Conservation (phyloP, 2,797 vertebrate species). For the Dendrocincla fuliginosa region DNA sequence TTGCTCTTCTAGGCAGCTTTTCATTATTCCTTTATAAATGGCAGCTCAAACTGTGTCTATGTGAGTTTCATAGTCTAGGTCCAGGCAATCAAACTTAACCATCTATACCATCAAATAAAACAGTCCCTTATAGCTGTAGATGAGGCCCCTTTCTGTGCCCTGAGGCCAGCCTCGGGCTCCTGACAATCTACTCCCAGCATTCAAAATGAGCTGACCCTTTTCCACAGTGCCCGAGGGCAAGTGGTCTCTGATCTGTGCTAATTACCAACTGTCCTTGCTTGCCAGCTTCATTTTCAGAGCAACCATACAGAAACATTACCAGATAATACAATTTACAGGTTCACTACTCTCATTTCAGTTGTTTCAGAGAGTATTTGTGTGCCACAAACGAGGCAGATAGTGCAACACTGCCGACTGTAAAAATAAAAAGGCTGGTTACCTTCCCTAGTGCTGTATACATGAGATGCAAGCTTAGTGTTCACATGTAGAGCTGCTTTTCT, state of each 20-base stretch:
- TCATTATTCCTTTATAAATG: not conserved
- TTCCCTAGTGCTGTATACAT: not conserved
- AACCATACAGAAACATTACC: not conserved
- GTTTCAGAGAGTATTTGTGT: not conserved
- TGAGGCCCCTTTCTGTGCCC: not conserved
- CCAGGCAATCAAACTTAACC: not conserved
- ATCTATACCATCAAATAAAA: not conserved
- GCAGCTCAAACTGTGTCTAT: not conserved
- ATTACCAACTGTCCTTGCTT: not conserved
- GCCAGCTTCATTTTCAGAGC: not conserved
- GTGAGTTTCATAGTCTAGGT: not conserved
- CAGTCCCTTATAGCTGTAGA: not conserved
- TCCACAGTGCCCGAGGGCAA: not conserved
- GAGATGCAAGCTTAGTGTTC: not conserved
- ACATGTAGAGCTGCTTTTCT: not conserved
- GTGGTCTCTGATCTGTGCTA: not conserved
- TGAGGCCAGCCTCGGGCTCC: not conserved
- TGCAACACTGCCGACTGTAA: not conserved
- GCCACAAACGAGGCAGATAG: not conserved
- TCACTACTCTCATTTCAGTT: not conserved
- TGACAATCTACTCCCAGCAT: not conserved
- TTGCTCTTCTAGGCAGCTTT: not conserved
- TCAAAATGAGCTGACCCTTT: not conserved
- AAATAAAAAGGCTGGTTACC: not conserved
- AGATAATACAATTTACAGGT: not conserved